Evolutionary conservation across 2,113 vertebrate genomes (phyloP).

Genomic region (Lontra canadensis): DNA sequence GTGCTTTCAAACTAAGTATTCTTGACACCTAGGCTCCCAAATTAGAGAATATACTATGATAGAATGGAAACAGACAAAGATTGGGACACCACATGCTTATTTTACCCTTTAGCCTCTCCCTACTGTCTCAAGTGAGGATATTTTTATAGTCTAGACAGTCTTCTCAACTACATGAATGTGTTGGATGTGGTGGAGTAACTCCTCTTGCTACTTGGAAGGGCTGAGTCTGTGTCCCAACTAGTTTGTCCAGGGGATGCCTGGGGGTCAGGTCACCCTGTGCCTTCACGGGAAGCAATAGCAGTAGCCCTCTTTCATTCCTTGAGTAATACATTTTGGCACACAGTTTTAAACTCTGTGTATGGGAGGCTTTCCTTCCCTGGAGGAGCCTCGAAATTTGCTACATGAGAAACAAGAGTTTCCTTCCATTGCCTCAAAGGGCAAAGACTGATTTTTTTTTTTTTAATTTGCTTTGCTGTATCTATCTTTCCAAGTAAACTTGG

Average conservation of each 20-base stretch:
- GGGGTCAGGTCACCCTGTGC: neutral
- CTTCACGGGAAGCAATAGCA: neutral
- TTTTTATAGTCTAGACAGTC: neutral
- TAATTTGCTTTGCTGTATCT: neutral
- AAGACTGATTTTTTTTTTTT: neutral
- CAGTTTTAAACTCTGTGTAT: neutral
- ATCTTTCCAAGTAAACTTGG: neutral
- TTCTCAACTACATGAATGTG: neutral
- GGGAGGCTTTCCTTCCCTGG: neutral
- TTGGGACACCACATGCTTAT: neutral
- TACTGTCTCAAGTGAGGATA: neutral
- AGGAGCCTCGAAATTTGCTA: neutral
- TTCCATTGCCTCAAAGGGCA: neutral
- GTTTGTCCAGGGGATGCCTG: neutral
- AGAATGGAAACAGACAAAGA: neutral
- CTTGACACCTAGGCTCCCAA: neutral
- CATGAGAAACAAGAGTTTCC: neutral
- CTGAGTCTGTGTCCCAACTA: neutral
- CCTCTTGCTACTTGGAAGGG: neutral
- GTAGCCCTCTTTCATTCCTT: neutral
- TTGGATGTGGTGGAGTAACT: neutral
- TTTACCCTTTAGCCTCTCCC: neutral
- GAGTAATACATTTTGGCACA: neutral
- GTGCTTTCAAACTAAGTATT: neutral
- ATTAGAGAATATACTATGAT: neutral